Evolutionary conservation across 2,888 invertebrate species (phyloP).

Genomic region (Tenthredo amoena): DNA sequence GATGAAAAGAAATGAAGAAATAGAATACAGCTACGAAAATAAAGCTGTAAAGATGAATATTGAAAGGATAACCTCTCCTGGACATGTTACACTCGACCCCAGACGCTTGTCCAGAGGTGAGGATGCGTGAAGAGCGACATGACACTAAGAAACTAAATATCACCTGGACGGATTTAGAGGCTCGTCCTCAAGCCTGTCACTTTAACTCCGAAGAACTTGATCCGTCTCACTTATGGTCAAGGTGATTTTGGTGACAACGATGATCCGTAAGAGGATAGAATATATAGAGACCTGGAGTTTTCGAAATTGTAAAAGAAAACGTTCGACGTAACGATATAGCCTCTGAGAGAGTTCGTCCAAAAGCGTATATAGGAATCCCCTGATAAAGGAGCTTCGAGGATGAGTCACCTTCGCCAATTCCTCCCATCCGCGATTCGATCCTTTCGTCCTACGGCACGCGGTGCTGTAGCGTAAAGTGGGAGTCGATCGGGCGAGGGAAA

Average conservation of each 20-base stretch:
- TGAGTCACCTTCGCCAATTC: background rate
- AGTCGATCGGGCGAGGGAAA: slow-evolving; percentile 18
- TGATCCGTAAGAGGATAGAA: too few relatives aligned
- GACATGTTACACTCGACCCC: background rate
- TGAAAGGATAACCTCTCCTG: background rate
- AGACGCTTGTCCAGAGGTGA: slow-evolving; percentile 74
- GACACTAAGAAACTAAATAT: slow-evolving; percentile 76
- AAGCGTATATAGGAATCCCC: background rate
- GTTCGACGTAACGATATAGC: too few relatives aligned
- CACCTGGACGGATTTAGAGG: slow-evolving; percentile 43
- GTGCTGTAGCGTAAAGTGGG: slow-evolving; percentile 36
- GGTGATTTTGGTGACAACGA: background rate
- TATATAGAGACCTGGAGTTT: background rate
- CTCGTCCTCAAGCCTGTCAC: slow-evolving; percentile 68
- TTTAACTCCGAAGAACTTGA: slow-evolving; percentile 66
- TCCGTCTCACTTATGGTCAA: slow-evolving; percentile 70
- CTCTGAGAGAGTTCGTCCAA: background rate
- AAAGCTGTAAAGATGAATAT: slow-evolving; percentile 25
- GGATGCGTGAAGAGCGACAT: slow-evolving; percentile 76
- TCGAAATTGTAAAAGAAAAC: background rate
- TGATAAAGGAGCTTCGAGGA: slow-evolving; percentile 15
- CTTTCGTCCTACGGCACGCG: slow-evolving; percentile 52
- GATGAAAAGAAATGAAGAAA: background rate
- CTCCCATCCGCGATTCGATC: slow-evolving; percentile 18
- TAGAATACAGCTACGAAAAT: background rate